Conservation (phyloP, 2,797 vertebrate genomes). For the Molossus alvarezi region DNA sequence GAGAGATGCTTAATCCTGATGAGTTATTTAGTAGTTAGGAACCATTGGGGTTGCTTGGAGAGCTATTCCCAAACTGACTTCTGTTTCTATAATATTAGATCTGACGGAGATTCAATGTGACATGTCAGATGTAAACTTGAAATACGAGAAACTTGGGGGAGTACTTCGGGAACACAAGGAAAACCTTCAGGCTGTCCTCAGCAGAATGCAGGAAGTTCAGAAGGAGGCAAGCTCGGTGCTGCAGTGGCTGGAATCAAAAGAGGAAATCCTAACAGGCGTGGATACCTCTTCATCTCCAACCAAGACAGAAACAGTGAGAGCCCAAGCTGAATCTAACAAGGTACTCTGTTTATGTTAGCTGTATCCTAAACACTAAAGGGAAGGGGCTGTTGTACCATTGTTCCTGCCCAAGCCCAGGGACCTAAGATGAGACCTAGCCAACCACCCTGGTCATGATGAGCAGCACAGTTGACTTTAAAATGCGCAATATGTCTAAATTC, state of each 20-base stretch:
- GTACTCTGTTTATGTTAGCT: conserved; percentile 84
- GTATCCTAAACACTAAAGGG: fast-evolving
- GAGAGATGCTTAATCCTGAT: conserved; percentile 51
- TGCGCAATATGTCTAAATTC: conserved; percentile 29
- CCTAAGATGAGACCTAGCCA: not conserved
- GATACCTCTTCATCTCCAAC: conserved; percentile 93
- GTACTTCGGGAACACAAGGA: conserved; percentile 91
- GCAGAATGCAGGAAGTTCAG: conserved; percentile 92
- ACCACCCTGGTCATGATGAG: not conserved
- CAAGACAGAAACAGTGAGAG: conserved; percentile 94
- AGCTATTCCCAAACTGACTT: not conserved
- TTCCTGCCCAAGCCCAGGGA: not conserved
- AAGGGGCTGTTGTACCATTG: not conserved
- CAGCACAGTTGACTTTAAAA: not conserved
- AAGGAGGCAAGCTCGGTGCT: conserved; percentile 91
- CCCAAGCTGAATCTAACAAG: conserved; percentile 97
- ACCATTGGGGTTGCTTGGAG: not conserved
- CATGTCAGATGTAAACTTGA: conserved; percentile 94
- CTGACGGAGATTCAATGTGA: conserved; percentile 98
- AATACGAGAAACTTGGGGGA: conserved; percentile 93
- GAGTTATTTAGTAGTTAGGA: conserved; percentile 65
- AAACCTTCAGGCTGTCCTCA: conserved; percentile 92
- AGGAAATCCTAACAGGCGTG: conserved; percentile 91
- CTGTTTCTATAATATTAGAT: conserved; percentile 90
- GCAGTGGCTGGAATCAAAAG: conserved; percentile 95